phyloP scores from a whole-genome alignment of 2,888 invertebrate species.

The Stenodema calcarata region DNA sequence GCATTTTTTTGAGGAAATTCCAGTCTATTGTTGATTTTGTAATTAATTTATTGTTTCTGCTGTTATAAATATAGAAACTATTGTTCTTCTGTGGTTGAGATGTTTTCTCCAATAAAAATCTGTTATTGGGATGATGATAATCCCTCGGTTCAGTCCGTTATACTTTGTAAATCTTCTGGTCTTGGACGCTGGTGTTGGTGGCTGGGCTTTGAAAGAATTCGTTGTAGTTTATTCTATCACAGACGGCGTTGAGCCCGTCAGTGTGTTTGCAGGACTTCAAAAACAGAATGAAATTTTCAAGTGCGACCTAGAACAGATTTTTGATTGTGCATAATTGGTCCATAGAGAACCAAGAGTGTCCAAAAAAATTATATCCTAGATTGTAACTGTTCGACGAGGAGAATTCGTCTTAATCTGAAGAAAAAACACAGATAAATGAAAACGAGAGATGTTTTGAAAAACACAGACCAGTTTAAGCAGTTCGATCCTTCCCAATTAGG shows the following conservation, averaged over 20 bases:
- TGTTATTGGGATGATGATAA: not conserved
- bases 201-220: slow-evolving; percentile 26
- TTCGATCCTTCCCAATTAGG: too few relatives aligned
- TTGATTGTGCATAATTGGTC: too few relatives aligned
- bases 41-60: not conserved
- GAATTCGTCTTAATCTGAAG: too few relatives aligned
- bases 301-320: slow-evolving; percentile 27
- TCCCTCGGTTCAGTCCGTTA: not conserved
- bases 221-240: slow-evolving; percentile 47
- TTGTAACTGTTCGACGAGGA: too few relatives aligned
- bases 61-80: not conserved
- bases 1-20: too few relatives aligned
- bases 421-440: too few relatives aligned
- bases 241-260: slow-evolving; percentile 44
- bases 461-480: too few relatives aligned
- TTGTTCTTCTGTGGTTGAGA: not conserved
- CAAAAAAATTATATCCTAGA: too few relatives aligned
- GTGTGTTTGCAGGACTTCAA: slow-evolving; percentile 35
- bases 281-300: slow-evolving; percentile 32
- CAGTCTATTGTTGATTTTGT: too few relatives aligned
- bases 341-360: too few relatives aligned
- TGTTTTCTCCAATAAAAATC: not conserved
- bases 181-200: too few relatives aligned
- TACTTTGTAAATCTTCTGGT: not conserved
- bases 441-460: too few relatives aligned